These are phyloP conservation scores for Synergus gifuensis DNA, from an alignment of 2,888 invertebrate genomes.

Conservation along the genomic window DNA sequence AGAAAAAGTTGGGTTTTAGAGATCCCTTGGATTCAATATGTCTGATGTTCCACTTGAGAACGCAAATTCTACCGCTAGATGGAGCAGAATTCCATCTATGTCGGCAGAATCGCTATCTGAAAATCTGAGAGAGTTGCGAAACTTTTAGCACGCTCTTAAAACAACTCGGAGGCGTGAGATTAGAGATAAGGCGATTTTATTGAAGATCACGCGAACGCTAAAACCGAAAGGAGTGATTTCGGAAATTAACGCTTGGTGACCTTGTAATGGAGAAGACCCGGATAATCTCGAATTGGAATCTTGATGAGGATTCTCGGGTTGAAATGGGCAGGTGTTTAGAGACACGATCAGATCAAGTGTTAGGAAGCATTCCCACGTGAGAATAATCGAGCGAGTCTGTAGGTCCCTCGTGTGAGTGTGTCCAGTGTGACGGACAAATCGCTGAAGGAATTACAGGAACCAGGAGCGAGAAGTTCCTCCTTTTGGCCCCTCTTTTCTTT, in stretches of 20 bases:
- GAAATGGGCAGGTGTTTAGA: conserved; percentile 42
- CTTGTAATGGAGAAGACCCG: not conserved
- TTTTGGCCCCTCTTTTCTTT: conserved; percentile 51
- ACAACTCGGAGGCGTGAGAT: not conserved
- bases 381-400: conserved; percentile 40
- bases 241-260: conserved; percentile 11
- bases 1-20: not conserved
- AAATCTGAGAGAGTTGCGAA: not conserved
- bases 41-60: not conserved
- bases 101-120: not conserved
- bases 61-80: not conserved
- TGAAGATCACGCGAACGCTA: not conserved
- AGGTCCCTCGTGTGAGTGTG: conserved; percentile 49
- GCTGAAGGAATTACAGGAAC: conserved; percentile 61
- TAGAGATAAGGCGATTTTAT: conserved; percentile 1
- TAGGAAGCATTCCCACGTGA: conserved; percentile 57
- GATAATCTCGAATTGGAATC: not conserved
- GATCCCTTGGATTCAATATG: not conserved
- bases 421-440: conserved; percentile 64
- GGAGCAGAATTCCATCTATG: not conserved
- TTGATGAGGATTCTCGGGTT: not conserved
- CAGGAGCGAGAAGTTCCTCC: conserved; percentile 53
- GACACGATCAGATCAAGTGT: conserved; percentile 53
- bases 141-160: conserved; percentile 12
- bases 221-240: conserved; percentile 1